phyloP scores from a whole-genome alignment of 1,140 invertebrate species.

The Cydia amplana region DNA sequence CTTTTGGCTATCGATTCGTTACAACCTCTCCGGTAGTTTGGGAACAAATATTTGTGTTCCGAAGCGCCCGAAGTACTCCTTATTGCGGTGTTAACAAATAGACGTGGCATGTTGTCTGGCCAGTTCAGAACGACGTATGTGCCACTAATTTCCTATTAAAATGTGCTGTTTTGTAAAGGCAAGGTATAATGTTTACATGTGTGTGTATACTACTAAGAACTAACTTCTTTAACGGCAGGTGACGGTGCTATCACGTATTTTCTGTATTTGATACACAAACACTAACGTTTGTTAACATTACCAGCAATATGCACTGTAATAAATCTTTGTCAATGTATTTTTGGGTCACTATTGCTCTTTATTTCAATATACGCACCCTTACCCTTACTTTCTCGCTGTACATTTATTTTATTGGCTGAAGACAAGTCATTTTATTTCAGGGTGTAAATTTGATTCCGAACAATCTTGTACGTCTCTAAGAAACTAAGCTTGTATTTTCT shows the following conservation, averaged over 20 bases:
- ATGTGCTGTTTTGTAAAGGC: not conserved
- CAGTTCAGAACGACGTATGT: not conserved
- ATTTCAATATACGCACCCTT: not conserved
- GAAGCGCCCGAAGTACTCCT: conserved; percentile 48
- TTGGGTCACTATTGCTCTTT: not conserved
- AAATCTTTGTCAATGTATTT: too few relatives aligned
- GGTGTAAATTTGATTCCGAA: not conserved
- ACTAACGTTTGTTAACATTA: too few relatives aligned
- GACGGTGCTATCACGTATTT: too few relatives aligned
- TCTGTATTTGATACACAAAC: too few relatives aligned
- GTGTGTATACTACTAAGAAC: not conserved
- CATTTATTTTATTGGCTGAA: conserved; percentile 13
- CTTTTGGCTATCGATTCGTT: conserved; percentile 50
- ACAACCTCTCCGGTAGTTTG: conserved; percentile 43
- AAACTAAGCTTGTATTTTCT: not conserved
- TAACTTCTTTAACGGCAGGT: not conserved
- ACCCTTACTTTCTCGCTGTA: not conserved
- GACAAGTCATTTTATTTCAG: not conserved
- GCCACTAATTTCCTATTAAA: not conserved
- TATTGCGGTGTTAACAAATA: conserved; percentile 66
- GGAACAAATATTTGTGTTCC: conserved; percentile 62
- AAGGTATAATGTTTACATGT: not conserved
- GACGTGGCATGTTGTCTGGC: conserved; percentile 37
- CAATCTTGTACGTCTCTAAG: not conserved
- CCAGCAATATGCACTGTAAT: too few relatives aligned